phyloP scores from a whole-genome alignment of 2,113 vertebrate genomes.

The Tragelaphus strepsiceros region DNA sequence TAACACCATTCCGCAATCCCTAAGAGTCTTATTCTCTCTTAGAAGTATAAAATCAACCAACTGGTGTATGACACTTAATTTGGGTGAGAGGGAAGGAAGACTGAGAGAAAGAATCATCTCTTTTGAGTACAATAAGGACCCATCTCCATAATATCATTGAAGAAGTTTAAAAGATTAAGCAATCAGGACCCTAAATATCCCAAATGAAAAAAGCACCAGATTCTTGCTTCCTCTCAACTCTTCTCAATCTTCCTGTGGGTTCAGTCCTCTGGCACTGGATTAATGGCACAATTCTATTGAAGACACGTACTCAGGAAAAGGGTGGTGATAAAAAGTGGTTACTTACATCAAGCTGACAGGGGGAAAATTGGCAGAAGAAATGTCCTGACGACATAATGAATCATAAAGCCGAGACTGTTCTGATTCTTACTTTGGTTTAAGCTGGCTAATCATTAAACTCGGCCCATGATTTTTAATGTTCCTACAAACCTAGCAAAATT shows the following conservation, averaged over 20 bases:
- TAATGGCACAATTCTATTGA: not conserved
- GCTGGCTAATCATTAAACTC: not conserved
- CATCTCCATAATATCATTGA: not conserved
- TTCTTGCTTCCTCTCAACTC: not conserved
- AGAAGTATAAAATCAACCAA: slow-evolving; percentile 22
- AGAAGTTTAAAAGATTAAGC: slow-evolving; percentile 27
- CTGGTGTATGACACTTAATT: not conserved
- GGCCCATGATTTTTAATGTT: not conserved
- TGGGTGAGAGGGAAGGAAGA: not conserved
- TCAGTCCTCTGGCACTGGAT: not conserved
- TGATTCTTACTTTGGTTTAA: not conserved
- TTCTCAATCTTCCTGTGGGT: not conserved
- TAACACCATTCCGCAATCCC: slow-evolving; percentile 41
- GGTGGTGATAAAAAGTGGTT: not conserved
- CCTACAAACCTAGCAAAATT: not conserved
- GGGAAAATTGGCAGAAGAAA: not conserved
- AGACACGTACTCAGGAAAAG: not conserved
- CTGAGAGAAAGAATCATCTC: not conserved
- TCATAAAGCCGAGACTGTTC: not conserved
- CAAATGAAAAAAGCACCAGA: not conserved
- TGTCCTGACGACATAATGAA: not conserved
- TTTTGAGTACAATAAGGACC: not conserved
- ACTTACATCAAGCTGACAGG: not conserved
- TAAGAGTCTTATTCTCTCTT: not conserved
- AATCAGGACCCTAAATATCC: not conserved